Evolutionary conservation across 2,888 invertebrate genomes (phyloP), one percentile per base, ranked within the genome.

Genomic region (Andrena chrysosceles): DNA sequence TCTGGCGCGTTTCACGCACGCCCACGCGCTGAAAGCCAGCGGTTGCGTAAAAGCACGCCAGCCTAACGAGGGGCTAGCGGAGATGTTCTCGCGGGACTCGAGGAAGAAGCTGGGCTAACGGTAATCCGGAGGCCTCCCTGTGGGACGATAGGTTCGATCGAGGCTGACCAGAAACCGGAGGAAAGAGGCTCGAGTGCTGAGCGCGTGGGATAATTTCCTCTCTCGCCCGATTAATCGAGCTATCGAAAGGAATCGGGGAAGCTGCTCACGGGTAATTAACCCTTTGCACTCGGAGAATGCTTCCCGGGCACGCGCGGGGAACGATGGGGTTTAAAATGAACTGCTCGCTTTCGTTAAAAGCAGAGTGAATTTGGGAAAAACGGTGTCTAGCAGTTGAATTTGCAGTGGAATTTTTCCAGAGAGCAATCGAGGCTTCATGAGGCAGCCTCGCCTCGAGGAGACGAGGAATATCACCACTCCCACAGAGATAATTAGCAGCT

Each of bases 11-110:
- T 35, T 52, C 56, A 42, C 52, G 49, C 33, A 16, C 59, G 63
- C 81, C 78, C 70, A 78, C 81, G 66, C 77, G 59, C 67, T 20
- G 77, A 62, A 77, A 77, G 77, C 67, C 71, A 31, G 26, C 49
- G 23, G 23, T 72, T 77, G 67, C 77, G 67, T 67, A 77, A 77
- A 77, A 23, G 35, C 16, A n/a, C 31, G 66, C 10, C 23, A 13
- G 10, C 10, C 56, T 52, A 20, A 23, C 20, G 0, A 6, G 67
- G 31, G 6, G n/a, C 69, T 29, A 29, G 26, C 26, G 35, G n/a
- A 26, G 56, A 59, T 20, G 59, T 59, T 35, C 29, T 29, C 56
- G 23, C 56, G 10, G 10, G 56, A 26, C 56, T 62, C 54, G 33
- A 20, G n/a, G 5, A 33, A 7, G 26, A 26, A 16, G 66, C 31